phyloP scores from a whole-genome alignment of 2,113 vertebrate genomes.

The Cettia cetti region DNA sequence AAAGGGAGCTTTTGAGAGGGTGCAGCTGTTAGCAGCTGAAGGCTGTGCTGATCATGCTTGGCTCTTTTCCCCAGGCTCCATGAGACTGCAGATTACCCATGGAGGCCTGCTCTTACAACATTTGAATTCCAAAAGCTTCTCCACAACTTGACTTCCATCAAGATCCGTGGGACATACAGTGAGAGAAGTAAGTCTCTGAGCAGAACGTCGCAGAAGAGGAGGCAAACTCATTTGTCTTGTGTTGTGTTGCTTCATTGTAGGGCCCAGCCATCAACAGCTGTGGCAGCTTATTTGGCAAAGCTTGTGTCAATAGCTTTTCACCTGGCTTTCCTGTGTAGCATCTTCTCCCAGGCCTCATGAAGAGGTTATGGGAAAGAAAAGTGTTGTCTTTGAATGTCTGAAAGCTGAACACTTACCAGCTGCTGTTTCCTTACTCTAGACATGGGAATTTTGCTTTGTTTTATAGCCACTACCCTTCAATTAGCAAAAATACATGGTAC shows the following conservation, averaged over 20 bases:
- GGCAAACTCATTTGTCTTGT: background rate
- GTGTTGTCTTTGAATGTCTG: background rate
- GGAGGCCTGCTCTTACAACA: constrained; percentile 85
- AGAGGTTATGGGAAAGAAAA: background rate
- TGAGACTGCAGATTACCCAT: constrained; percentile 88
- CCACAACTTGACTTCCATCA: constrained; percentile 90
- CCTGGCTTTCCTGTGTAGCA: background rate
- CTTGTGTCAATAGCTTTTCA: background rate
- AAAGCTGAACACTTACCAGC: background rate
- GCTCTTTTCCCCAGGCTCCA: constrained; percentile 79
- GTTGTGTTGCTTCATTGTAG: background rate
- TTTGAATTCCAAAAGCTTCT: constrained; percentile 95
- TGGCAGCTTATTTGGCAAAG: background rate
- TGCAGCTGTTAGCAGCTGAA: background rate
- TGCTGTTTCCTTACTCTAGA: background rate
- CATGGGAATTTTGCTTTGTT: background rate
- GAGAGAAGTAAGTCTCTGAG: constrained; percentile 81
- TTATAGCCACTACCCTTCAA: background rate
- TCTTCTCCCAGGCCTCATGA: background rate
- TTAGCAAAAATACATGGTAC: background rate
- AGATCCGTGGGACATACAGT: constrained; percentile 94
- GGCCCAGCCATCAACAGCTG: background rate
- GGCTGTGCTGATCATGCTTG: background rate
- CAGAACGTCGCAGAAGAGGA: accelerated
- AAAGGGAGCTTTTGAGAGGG: background rate